These are phyloP conservation scores for Lamellibrachia satsuma DNA, from an alignment of 2,888 invertebrate genomes.

Conservation along the genomic window DNA sequence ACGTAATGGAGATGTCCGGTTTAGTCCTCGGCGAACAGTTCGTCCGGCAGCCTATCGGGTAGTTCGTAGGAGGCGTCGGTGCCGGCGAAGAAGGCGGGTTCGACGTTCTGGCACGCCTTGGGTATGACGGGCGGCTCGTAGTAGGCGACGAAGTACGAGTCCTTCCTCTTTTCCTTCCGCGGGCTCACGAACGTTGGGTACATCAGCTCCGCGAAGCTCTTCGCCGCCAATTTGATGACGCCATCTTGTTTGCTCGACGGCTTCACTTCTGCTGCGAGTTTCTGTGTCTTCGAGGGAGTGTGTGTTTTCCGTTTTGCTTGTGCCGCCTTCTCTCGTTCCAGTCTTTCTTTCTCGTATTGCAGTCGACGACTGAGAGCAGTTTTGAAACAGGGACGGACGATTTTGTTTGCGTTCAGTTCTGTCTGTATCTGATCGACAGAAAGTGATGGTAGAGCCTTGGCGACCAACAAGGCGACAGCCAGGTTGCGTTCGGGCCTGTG, in stretches of 20 bases:
- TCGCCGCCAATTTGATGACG: constrained; percentile 40
- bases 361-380: background rate
- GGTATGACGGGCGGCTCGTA: constrained; percentile 56
- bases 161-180: constrained; percentile 41
- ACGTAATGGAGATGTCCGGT: background rate
- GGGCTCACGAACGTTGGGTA: constrained; percentile 55
- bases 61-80: constrained; percentile 44
- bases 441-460: constrained; percentile 48
- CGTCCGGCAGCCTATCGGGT: constrained; percentile 48
- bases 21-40: background rate
- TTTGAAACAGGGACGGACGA: constrained; percentile 14
- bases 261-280: background rate
- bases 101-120: constrained; percentile 43
- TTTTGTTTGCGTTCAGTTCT: constrained; percentile 44
- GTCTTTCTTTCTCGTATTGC: background rate
- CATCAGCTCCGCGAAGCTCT: constrained; percentile 39
- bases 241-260: background rate
- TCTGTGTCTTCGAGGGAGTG: background rate
- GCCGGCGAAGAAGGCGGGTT: constrained; percentile 53
- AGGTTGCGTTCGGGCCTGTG: constrained; percentile 51
- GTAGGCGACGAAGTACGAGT: constrained; percentile 29
- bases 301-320: background rate
- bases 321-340: background rate
- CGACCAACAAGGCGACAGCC: constrained; percentile 47
- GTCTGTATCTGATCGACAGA: constrained; percentile 51